Evolutionary conservation across 2,797 vertebrate genomes (phyloP).

Genomic region (Notolepis coatsorum): DNA sequence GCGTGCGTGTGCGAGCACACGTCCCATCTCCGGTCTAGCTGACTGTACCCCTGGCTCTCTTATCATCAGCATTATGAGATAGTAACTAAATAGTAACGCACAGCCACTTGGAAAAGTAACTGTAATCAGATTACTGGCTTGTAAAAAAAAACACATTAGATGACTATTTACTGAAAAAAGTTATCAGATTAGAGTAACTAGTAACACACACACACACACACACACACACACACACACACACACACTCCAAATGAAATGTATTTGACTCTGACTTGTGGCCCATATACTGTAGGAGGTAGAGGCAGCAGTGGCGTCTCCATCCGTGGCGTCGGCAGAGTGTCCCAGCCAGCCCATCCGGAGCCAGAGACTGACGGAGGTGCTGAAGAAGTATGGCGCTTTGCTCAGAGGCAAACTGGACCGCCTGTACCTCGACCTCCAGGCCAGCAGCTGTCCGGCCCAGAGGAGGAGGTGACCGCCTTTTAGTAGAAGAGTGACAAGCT

Average conservation of each 20-base stretch:
- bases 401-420: slow-evolving; percentile 47
- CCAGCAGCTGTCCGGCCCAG: slow-evolving; percentile 12
- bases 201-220: neutral
- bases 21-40: no score
- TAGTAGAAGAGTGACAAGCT: neutral
- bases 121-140: no score
- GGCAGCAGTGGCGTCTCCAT: neutral
- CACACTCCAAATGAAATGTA: neutral
- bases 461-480: neutral
- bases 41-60: no score
- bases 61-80: no score
- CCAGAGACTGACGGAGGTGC: slow-evolving; percentile 20
- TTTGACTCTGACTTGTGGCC: neutral
- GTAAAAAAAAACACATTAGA: no score
- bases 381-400: slow-evolving; percentile 11
- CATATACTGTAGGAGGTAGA: slow-evolving; percentile 43
- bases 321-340: neutral
- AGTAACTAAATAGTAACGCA: no score
- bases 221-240: neutral
- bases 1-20: no score
- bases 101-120: no score
- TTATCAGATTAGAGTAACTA: no score
- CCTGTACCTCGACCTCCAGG: slow-evolving; percentile 32
- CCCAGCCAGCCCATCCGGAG: slow-evolving; percentile 13
- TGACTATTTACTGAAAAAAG: no score